A percentile compares a stretch with the other conserved stretches of the same genome.
phyloP scores from a whole-genome alignment of 2,113 vertebrate species.

The Cinclus cinclus region DNA sequence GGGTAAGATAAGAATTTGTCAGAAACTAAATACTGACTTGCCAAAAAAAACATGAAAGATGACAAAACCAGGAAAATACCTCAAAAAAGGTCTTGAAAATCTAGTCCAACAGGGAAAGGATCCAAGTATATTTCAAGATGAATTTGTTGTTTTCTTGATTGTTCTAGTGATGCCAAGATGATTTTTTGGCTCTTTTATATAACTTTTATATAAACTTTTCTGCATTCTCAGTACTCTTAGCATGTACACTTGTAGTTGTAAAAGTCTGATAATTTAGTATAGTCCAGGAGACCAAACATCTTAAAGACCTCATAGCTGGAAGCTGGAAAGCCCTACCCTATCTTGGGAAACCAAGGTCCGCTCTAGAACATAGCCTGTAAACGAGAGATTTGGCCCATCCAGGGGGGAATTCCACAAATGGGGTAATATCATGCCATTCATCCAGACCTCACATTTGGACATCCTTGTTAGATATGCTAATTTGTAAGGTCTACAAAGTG shows the following conservation, averaged over 20 bases:
- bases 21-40: background rate
- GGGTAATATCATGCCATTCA: background rate
- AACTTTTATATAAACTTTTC: background rate
- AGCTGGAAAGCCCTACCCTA: fast-evolving
- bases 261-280: background rate
- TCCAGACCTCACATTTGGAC: no score
- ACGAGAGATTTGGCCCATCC: no score
- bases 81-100: background rate
- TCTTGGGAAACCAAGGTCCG: background rate
- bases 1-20: background rate
- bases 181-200: background rate
- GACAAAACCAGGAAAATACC: background rate
- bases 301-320: background rate
- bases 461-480: background rate
- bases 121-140: background rate
- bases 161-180: background rate
- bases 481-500: background rate
- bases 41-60: background rate
- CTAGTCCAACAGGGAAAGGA: background rate
- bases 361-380: no score
- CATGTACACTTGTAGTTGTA: background rate
- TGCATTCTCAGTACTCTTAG: background rate
- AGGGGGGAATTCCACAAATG: background rate
- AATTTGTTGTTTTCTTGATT: background rate
- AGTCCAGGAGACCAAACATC: background rate